Conservation (phyloP, 2,888 invertebrate species). For the Petrolisthes manimaculis region DNA sequence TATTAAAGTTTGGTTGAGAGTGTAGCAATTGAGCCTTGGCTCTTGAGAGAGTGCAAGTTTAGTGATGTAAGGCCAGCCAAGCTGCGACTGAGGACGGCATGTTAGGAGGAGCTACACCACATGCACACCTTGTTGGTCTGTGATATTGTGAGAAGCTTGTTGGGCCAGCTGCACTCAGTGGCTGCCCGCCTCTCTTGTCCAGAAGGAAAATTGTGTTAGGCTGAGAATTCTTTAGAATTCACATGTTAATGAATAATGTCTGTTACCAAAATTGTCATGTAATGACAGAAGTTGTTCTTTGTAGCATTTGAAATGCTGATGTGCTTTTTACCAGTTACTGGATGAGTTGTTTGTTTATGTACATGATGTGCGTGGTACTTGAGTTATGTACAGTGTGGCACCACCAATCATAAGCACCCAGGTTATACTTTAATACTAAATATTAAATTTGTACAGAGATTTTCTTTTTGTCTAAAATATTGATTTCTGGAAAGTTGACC, state of each 20-base stretch:
- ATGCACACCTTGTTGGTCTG: constrained; percentile 64
- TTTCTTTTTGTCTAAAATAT: not conserved
- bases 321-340: constrained; percentile 54
- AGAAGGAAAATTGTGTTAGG: constrained; percentile 59
- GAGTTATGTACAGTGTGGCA: constrained; percentile 56
- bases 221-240: constrained; percentile 63
- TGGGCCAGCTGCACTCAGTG: constrained; percentile 38
- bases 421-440: constrained; percentile 1
- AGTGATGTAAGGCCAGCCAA: constrained; percentile 61
- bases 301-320: constrained; percentile 60
- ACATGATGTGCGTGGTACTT: constrained; percentile 50
- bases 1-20: constrained; percentile 57
- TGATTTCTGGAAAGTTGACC: constrained; percentile 41
- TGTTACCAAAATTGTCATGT: constrained; percentile 62
- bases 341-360: constrained; percentile 49
- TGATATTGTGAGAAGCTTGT: constrained; percentile 62
- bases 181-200: constrained; percentile 53
- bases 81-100: constrained; percentile 62
- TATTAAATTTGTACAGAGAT: not conserved
- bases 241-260: constrained; percentile 53
- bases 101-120: constrained; percentile 63
- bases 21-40: constrained; percentile 52
- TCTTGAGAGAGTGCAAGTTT: constrained; percentile 59
- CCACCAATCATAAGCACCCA: constrained; percentile 55
- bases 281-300: constrained; percentile 61